Evolutionary conservation across 1,140 invertebrate genomes (phyloP), one percentile per base, ranked within the genome.

Genomic region (Tribolium castaneum): DNA sequence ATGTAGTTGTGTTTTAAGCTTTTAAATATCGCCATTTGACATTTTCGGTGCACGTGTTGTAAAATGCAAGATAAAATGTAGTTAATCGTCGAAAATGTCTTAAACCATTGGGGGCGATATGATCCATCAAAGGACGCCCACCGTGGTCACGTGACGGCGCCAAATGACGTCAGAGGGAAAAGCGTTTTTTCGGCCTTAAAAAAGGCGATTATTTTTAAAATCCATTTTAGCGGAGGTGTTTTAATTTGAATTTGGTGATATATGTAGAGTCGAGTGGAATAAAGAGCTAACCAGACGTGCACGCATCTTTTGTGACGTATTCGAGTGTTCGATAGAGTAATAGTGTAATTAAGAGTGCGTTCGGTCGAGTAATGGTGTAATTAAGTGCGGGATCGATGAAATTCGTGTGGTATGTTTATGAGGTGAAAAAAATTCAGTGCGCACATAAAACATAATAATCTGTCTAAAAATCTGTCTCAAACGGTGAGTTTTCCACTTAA

Each of bases 401-500:
- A 30, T 30, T 30, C 39, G 39, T 45, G 25, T 4, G 25, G 25
- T 30, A 30, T 54, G 52, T 54, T 16, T 54, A 9, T 9, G 52
- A 25, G 16, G 56, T 19, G 10, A 14, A 66, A 66, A 66, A 59
- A 59, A 59, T 59, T 66, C 30, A 6, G 22, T 35, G 25, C 30
- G 59, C 25, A n/a, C 25, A 52, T 35, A 35, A 66, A 66, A 66
- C 59, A 66, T 66, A 66, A 66, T 66, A 66, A 66, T 66, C 59
- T 66, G 59, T 66, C 59, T 66, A 66, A 66, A 66, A 66, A 66
- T 66, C 59, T 35, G 59, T 66, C 59, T 66, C 25, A 66, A 66
- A 66, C 59, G 59, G 59, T 14, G 59, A 79, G 70, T 82, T 82
- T 82, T 78, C 78, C 80, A 76, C 78, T 82, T 82, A 78, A 82